Evolutionary conservation across 1,140 invertebrate species (phyloP), one percentile per base, ranked within the genome.

Genomic region (Teleopsis dalmanni): DNA sequence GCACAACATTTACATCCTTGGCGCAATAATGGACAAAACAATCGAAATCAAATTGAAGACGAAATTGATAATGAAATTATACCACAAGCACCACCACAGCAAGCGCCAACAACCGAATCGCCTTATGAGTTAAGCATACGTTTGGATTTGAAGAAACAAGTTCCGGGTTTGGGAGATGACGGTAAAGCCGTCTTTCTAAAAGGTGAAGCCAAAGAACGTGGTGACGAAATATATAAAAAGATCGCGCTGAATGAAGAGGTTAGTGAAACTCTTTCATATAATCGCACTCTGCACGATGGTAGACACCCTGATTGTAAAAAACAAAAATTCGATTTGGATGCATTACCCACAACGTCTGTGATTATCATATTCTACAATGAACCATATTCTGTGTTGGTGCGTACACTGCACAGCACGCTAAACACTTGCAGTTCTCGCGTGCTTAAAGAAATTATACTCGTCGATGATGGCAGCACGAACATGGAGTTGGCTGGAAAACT

Each of bases 281-380:
- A 85, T 66, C 74, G 90, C 51, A 81, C 79, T 49, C 68, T 87
- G n/a, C 76, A 75, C n/a, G 78, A 79, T 56, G 67, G 72, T 54
- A 67, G 78, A 5, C 73, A 78, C 59, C 76, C 76, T 0, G 64
- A 74, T 26, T 79, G 78, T 52, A 29, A 56, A 2, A 59, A 65
- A 0, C 62, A 77, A 9, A 36, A 65, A 0, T 79, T 76, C 48
- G 75, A 79, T 47, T 40, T 57, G 25, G 68, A 69, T 1, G 70
- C 72, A 29, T 53, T 79, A 31, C 78, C 78, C 2, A 78, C 73
- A 1, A 72, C 74, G 4, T 77, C 76, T 53, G 80, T 95, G 11
- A 77, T 95, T 26, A 82, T 95, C 37, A 89, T 93, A 56, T 95
- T 91, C 73, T 88, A 84, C 61, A 91, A 95, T 69, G 92, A 95